A percentile compares a stretch with the other conserved stretches of the same genome.
Evolutionary conservation across 1,140 invertebrate species (phyloP).

Genomic region (Brachionus rubens): DNA sequence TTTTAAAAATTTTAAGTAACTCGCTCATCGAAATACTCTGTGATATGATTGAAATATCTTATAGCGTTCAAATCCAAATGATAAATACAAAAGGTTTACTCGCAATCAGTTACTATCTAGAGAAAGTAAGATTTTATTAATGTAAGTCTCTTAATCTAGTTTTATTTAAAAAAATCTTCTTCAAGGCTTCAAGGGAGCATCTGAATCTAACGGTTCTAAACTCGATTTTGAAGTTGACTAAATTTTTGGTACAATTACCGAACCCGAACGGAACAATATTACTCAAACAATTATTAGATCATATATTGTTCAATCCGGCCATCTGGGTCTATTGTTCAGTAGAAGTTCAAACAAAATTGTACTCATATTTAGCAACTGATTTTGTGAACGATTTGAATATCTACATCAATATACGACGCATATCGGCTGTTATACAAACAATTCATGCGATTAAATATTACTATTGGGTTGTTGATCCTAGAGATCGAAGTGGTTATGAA

Average conservation of each 20-base stretch:
- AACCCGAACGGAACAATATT: conserved; percentile 86
- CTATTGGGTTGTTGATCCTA: conserved; percentile 95
- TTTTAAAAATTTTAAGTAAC: conserved; percentile 74
- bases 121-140: conserved; percentile 64
- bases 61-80: conserved; percentile 97
- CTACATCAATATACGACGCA: conserved; percentile 89
- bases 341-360: conserved; percentile 86
- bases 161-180: conserved; percentile 1
- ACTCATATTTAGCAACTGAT: conserved; percentile 93
- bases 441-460: conserved; percentile 98
- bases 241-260: conserved; percentile 88
- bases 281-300: conserved; percentile 94
- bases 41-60: conserved; percentile 89
- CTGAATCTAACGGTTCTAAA: conserved; percentile 85
- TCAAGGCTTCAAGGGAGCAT: conserved; percentile 78
- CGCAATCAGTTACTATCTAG: conserved; percentile 93
- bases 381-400: conserved; percentile 95
- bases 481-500: conserved; percentile 85
- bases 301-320: conserved; percentile 96
- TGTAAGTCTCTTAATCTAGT: background rate
- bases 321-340: conserved; percentile 96
- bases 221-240: conserved; percentile 88
- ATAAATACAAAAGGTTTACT: conserved; percentile 94
- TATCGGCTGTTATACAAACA: conserved; percentile 93
- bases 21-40: conserved; percentile 94